A percentile compares a stretch with the other conserved stretches of the same genome.
phyloP scores from a whole-genome alignment of 2,888 invertebrate genomes.

The Drosophila koepferae region DNA sequence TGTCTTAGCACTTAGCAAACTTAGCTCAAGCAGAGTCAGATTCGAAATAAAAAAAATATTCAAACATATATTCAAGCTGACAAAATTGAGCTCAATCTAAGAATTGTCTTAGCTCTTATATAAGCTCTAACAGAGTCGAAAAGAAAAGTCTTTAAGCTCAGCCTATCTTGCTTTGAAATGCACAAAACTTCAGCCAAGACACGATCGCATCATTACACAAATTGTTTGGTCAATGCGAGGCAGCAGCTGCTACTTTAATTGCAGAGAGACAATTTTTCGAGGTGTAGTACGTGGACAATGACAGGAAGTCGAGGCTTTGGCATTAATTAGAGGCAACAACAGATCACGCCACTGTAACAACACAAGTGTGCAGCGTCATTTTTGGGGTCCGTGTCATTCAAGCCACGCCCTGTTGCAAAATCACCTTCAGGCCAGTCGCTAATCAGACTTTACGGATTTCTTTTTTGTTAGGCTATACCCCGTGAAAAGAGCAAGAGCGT shows the following conservation, averaged over 20 bases:
- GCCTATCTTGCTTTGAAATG: neutral
- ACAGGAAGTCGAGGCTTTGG: constrained; percentile 36
- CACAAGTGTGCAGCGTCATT: constrained; percentile 28
- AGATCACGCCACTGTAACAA: constrained; percentile 2
- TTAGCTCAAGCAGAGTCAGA: neutral
- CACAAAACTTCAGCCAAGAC: neutral
- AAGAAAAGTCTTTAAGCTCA: neutral
- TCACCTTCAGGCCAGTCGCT: constrained; percentile 10
- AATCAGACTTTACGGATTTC: constrained; percentile 18
- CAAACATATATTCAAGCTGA: too few relatives aligned
- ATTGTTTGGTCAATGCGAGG: constrained; percentile 20
- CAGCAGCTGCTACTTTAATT: constrained; percentile 24
- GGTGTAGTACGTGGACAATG: constrained; percentile 27
- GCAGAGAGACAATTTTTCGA: constrained; percentile 9
- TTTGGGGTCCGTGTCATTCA: constrained; percentile 12
- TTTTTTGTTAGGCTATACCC: neutral
- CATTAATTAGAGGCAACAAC: constrained; percentile 6
- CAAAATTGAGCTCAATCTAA: neutral
- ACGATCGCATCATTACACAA: constrained; percentile 34
- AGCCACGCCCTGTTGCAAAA: constrained; percentile 39
- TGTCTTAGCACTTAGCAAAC: too few relatives aligned
- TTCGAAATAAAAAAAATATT: neutral
- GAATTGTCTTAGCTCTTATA: neutral
- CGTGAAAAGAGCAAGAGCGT: neutral
- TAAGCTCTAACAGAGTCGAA: neutral